A percentile compares a stretch with the other conserved stretches of the same genome.
These are phyloP conservation scores for Ceuthmochares aereus DNA, from an alignment of 2,113 vertebrate genomes.

Conservation along the genomic window DNA sequence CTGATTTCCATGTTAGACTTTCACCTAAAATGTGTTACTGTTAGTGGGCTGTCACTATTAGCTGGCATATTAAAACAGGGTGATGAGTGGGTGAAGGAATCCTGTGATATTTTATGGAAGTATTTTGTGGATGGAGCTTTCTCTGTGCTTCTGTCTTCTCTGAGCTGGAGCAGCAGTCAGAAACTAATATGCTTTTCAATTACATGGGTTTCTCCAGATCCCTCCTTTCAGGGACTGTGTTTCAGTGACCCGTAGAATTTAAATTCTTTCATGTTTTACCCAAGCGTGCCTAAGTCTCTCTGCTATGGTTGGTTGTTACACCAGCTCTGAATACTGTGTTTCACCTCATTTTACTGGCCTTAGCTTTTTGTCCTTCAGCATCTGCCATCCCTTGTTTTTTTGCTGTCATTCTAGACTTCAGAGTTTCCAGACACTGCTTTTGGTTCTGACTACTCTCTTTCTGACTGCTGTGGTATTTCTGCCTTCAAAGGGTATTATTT, in stretches of 20 bases:
- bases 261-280: not conserved
- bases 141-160: not conserved
- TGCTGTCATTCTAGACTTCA: not conserved
- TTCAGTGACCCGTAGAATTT: not conserved
- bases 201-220: not conserved
- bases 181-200: not conserved
- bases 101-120: not conserved
- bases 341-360: not conserved
- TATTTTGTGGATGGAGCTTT: not conserved
- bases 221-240: not conserved
- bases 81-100: fast-evolving
- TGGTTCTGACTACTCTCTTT: slow-evolving; percentile 8
- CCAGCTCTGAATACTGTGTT: not conserved
- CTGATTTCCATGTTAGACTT: not conserved
- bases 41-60: not conserved
- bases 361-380: slow-evolving; percentile 19
- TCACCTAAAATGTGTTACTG: not conserved
- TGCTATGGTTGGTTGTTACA: not conserved
- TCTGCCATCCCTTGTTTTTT: not conserved
- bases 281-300: not conserved
- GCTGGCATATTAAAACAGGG: not conserved
- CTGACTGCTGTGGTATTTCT: not conserved
- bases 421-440: not conserved
- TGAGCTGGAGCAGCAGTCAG: not conserved
- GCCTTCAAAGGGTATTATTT: not conserved